Conservation (phyloP, 2,888 invertebrate species). For the Metopia argyrocephala region DNA sequence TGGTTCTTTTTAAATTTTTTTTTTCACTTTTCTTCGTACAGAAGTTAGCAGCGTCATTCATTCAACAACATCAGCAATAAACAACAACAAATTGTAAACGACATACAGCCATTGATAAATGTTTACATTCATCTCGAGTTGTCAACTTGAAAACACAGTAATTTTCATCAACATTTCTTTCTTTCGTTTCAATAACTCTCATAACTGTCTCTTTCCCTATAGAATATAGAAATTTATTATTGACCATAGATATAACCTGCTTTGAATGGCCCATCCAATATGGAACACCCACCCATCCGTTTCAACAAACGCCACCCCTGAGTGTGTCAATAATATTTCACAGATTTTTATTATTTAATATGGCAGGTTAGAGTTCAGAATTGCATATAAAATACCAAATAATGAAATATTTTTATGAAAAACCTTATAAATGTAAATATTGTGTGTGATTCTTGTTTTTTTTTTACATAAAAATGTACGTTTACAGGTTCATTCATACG, state of each 20-base stretch:
- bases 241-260: slow-evolving; percentile 23
- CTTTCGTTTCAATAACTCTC: slow-evolving; percentile 55
- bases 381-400: slow-evolving; percentile 10
- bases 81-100: slow-evolving; percentile 56
- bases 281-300: slow-evolving; percentile 21
- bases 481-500: slow-evolving; percentile 13
- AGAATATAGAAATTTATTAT: background rate
- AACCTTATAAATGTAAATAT: slow-evolving; percentile 4
- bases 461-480: background rate
- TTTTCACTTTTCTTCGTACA: background rate
- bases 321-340: slow-evolving; percentile 36
- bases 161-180: slow-evolving; percentile 71
- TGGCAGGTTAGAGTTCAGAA: slow-evolving; percentile 16
- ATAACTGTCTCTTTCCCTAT: background rate
- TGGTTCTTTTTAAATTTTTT: slow-evolving; percentile 20
- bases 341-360: slow-evolving; percentile 14
- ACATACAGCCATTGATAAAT: slow-evolving; percentile 71
- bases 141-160: slow-evolving; percentile 77
- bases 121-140: slow-evolving; percentile 78
- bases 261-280: slow-evolving; percentile 9
- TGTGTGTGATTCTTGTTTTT: background rate
- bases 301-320: slow-evolving; percentile 9
- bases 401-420: background rate
- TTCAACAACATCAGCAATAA: slow-evolving; percentile 11
- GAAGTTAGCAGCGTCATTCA: background rate